phyloP scores from a whole-genome alignment of 2,797 vertebrate species.

The Harpagifer antarcticus region DNA sequence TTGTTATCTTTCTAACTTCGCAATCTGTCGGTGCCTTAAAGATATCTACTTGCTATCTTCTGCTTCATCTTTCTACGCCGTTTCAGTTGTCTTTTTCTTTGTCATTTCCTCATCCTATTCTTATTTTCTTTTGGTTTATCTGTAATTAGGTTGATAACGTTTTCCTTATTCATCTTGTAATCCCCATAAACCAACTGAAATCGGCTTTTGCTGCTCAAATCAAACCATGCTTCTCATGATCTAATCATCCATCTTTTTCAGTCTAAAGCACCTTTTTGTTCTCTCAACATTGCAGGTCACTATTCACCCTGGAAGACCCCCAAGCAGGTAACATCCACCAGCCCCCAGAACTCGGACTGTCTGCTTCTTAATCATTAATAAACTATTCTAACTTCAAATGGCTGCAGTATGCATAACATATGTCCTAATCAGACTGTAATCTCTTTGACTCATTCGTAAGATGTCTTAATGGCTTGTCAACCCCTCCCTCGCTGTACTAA shows the following conservation, averaged over 20 bases:
- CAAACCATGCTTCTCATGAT: conserved; percentile 29
- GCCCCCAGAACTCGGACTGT: conserved; percentile 52
- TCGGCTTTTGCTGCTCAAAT: conserved; percentile 7
- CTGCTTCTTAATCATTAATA: conserved; percentile 42
- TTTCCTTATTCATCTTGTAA: conserved; percentile 4
- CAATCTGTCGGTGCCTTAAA: not conserved
- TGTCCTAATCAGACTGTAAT: conserved; percentile 40
- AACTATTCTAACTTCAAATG: conserved; percentile 29
- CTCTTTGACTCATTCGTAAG: not conserved
- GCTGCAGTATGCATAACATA: conserved; percentile 44
- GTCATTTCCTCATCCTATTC: conserved; percentile 29
- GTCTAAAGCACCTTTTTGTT: conserved; percentile 85
- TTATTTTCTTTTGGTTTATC: conserved; percentile 25
- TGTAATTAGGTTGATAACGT: conserved; percentile 16
- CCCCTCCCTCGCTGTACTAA: conserved; percentile 43
- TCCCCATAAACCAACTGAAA: not conserved
- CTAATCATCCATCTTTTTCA: conserved; percentile 45
- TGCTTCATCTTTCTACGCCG: conserved; percentile 22
- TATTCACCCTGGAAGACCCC: conserved; percentile 99
- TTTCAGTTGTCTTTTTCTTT: conserved; percentile 27
- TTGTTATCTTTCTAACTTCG: conserved; percentile 2
- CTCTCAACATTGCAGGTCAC: conserved; percentile 94
- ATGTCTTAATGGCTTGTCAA: conserved; percentile 26
- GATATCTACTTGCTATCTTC: conserved; percentile 19
- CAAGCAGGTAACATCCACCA: conserved; percentile 92